Evolutionary conservation across 2,888 invertebrate genomes (phyloP), one percentile per base, ranked within the genome.

Genomic region (Hirtodrosophila alboralis): DNA sequence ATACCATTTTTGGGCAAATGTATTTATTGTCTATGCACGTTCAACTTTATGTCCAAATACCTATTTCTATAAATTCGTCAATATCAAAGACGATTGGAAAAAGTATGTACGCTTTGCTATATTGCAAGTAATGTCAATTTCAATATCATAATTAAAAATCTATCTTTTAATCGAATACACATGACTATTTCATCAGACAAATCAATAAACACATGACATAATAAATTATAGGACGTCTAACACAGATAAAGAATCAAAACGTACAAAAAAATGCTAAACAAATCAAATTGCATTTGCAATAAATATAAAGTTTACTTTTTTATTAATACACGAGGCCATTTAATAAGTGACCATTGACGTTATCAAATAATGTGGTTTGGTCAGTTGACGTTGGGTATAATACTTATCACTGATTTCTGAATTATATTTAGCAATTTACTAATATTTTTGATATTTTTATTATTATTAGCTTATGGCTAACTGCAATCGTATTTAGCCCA

Each of bases 401-500:
- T 43, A 52, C 58, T 84, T 78, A 76, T 76, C 78, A 66, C 44
- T 61, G 58, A 66, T 77, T 70, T 61, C 10, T 13, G 21, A 44
- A 75, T 65, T 75, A 62, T 75, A 62, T 58, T 77, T 52, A 68
- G 52, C 18, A 13, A 23, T 28, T 62, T 44, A 62, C 10, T 36
- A 44, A 45, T 6, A 23, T 16, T 45, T 33, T 37, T 54, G 48
- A 52, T 48, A 43, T 54, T 34, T 48, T 51, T 45, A 26, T 36
- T 31, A 40, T 23, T 21, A 13, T 18, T 23, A 7, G 30, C 37
- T 30, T 52, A 28, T 37, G 54, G 34, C 27, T 21, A 52, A 30
- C 41, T 5, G 1, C 33, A 52, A 9, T 49, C 23, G 8, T 23
- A 23, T 34, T 7, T 40, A 26, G 27, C 10, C 26, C 45, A 60